Percentiles rank a stretch among this genome's conserved stretches.
Evolutionary conservation across 2,797 vertebrate species (phyloP).

Genomic region (Sebastes reedi): DNA sequence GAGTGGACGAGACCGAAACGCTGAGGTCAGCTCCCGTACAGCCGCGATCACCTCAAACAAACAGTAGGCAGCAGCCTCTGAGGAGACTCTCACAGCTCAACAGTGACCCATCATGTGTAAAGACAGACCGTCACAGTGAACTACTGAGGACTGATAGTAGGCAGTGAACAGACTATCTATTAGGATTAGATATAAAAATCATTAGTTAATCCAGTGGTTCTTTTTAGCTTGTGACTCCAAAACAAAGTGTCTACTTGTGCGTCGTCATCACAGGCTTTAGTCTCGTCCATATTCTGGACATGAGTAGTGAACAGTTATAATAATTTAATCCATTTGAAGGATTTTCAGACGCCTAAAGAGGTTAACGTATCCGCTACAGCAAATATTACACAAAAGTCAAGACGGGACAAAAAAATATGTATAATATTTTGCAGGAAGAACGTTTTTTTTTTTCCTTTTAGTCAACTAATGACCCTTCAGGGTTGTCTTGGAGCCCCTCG

Average conservation of each 20-base stretch:
- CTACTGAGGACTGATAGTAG: background rate
- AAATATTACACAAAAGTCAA: too few relatives aligned
- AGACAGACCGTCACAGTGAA: too few relatives aligned
- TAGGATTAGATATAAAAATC: too few relatives aligned
- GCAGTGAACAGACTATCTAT: too few relatives aligned
- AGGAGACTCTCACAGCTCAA: background rate
- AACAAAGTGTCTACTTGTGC: background rate
- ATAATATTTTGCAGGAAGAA: too few relatives aligned
- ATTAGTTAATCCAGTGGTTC: background rate
- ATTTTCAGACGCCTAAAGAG: background rate
- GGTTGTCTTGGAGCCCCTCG: too few relatives aligned
- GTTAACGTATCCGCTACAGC: too few relatives aligned
- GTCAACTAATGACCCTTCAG: too few relatives aligned
- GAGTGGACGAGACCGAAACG: slow-evolving; percentile 32
- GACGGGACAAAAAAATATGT: too few relatives aligned
- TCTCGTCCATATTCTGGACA: background rate
- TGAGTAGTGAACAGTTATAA: background rate
- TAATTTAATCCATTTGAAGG: background rate
- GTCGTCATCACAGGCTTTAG: background rate
- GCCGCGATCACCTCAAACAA: background rate
- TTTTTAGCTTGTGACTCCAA: background rate
- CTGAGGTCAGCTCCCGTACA: slow-evolving; percentile 40
- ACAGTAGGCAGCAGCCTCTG: background rate
- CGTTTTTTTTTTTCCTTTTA: too few relatives aligned
- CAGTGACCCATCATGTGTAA: background rate